Evolutionary conservation across 2,113 vertebrate species (phyloP).

Genomic region (Tichodroma muraria): DNA sequence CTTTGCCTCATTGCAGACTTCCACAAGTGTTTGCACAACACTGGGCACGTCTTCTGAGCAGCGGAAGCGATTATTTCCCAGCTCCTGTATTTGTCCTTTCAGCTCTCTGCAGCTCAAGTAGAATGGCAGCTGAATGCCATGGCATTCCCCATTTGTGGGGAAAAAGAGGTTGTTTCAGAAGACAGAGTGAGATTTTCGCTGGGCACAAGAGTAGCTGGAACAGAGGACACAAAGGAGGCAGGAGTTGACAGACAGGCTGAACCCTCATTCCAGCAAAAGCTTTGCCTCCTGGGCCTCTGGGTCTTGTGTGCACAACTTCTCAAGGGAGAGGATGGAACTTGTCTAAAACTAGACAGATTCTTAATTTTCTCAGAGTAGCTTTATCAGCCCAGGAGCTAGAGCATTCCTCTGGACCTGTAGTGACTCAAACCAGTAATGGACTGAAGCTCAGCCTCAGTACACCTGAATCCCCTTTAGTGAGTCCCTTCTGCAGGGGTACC

Average conservation of each 20-base stretch:
- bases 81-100: not conserved
- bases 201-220: not conserved
- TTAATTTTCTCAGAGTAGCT: not conserved
- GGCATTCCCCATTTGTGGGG: not conserved
- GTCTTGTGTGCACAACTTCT: not conserved
- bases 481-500: not conserved
- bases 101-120: not conserved
- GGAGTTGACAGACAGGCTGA: not conserved
- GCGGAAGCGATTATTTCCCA: not conserved
- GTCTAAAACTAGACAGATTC: not conserved
- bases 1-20: not conserved
- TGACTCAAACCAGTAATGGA: rapidly evolving
- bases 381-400: not conserved
- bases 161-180: not conserved
- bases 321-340: not conserved
- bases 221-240: not conserved
- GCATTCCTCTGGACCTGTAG: not conserved
- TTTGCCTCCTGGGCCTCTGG: not conserved
- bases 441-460: not conserved
- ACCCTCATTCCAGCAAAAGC: not conserved
- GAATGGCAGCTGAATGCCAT: not conserved
- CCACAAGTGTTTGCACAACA: not conserved
- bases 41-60: not conserved
- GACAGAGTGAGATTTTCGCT: not conserved
- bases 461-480: not conserved